Base-by-base conservation (phyloP, 2,797 vertebrate species). In the Chiroxiphia lanceolata region DNA sequence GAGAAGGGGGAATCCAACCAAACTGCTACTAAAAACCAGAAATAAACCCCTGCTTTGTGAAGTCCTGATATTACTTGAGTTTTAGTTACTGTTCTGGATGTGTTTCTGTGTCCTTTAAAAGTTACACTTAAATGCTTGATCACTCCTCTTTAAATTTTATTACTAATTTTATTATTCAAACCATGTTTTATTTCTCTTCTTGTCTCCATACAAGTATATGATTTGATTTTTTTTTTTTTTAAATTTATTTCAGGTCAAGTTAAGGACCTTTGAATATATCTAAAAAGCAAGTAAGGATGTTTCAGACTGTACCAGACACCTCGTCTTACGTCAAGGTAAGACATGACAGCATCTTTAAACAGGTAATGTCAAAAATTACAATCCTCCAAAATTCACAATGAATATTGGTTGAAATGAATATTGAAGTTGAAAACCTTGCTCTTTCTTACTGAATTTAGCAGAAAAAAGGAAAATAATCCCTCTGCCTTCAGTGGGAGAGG, bases 261-360 rank as follows among this genome's bases (percentile, higher is more conserved):
- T 91, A 68, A 51, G 81, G 87, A 91, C 95, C 96, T 96, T 97
- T 96, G 80, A 67, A 95, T 93, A 96, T 77, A 93, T 96, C 96
- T 69, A 87, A 97, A 97, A 97, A 97, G 19, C 94, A 94, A 97
- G 45, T 94, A 96, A 99, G 98, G 98, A 99, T 99, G 99, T 99
- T 99, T 98, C 99, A 99, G 98, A 99, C 98, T 82, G 99, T 99
- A 89, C 99, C 99, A 89, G 99, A 99, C 98, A 99, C 98, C 54
- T 99, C 99, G 97, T 99, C 99, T 99, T 99, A 99, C 98, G 98
- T 99, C 98, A 99, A 99, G 99, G 99, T 99, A 99, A 99, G 99
- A 99, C 98, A 97, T 93, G 98, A 98, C 96, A 98, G 96, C 98
- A 96, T 97, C 97, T 98, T 98, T 98, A 94, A 98, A 85, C 98